Base-by-base conservation (phyloP, 2,113 vertebrate species). In the Parotia lawesii region DNA sequence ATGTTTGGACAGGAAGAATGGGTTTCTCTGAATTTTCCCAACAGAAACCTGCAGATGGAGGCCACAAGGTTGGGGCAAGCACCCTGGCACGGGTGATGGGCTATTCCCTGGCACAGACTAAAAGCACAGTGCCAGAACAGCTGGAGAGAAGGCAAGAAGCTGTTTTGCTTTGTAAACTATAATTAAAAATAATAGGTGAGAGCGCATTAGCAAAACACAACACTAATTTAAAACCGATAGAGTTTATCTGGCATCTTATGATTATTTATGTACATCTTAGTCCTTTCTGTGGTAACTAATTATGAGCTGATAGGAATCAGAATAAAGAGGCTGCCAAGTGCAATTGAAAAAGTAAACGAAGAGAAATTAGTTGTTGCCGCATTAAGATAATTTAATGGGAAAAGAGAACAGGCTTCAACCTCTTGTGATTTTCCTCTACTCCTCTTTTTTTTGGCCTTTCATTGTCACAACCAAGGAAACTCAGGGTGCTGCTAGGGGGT, bases 121-220 rank as follows among this genome's bases (percentile, higher is more conserved):
- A 80, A 87, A 95, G 33, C 7, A 11, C 27, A 14, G 84, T 62
- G 74, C 82, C 91, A 74, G 70, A 81, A 69, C 37, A 71, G 76
- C 87, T 83, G 74, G 67, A 82, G 77, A 91, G 94, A 95, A 58
- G 73, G 64, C 65, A 69, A 90, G 91, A 87, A 94, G 60, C 80
- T 95, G 67, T 85, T 94, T 87, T 89, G 90, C 90, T 95, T 95
- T 89, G 92, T 95, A 94, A 96, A 95, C 87, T 69, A 53, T 96
- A 96, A 97, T 96, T 97, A 97, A 96, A 97, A 97, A 95, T 91
- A 97, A 94, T 92, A 97, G 94, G 94, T 65, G 87, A 91, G 92
- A 83, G 82, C 5, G 6, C 84, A 14, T 16, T 16, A 92, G 94
- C 73, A 89, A 96, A 84, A 93, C 84, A 69, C 14, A 53, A 92